Conservation (phyloP, 1,140 invertebrate species). For the Leptonema lineaticorne region DNA sequence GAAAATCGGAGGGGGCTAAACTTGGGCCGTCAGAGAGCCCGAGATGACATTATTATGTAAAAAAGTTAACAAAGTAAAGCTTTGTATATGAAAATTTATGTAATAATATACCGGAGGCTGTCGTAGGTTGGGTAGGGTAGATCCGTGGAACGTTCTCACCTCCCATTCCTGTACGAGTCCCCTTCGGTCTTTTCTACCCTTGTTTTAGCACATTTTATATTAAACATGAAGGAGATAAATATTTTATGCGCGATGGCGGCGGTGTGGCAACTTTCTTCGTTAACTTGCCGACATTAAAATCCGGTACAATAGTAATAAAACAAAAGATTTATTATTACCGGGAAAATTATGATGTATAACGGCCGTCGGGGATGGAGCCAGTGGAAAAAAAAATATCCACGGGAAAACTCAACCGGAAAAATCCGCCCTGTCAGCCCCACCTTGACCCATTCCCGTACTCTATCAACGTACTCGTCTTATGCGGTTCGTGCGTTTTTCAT, state of each 20-base stretch:
- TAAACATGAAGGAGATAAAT: constrained; percentile 42
- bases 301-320: constrained; percentile 40
- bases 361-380: constrained; percentile 6
- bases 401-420: neutral
- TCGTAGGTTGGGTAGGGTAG: constrained; percentile 8
- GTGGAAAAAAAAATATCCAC: neutral
- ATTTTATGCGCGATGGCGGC: constrained; percentile 39
- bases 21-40: constrained; percentile 32
- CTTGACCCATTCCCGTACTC: too few species aligned
- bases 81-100: constrained; percentile 43
- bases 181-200: constrained; percentile 1
- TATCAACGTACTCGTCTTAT: too few species aligned
- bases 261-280: constrained; percentile 40
- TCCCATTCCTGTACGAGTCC: neutral
- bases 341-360: constrained; percentile 40
- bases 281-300: constrained; percentile 40
- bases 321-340: constrained; percentile 39
- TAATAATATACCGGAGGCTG: constrained; percentile 34
- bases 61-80: constrained; percentile 42
- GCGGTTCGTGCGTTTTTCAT: constrained; percentile 16
- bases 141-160: neutral
- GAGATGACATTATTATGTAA: constrained; percentile 43
- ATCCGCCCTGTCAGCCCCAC: too few species aligned
- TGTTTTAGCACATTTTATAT: constrained; percentile 42
- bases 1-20: constrained; percentile 41